Evolutionary conservation across 2,888 invertebrate genomes (phyloP).

Genomic region (Gandaritis pyraliata): DNA sequence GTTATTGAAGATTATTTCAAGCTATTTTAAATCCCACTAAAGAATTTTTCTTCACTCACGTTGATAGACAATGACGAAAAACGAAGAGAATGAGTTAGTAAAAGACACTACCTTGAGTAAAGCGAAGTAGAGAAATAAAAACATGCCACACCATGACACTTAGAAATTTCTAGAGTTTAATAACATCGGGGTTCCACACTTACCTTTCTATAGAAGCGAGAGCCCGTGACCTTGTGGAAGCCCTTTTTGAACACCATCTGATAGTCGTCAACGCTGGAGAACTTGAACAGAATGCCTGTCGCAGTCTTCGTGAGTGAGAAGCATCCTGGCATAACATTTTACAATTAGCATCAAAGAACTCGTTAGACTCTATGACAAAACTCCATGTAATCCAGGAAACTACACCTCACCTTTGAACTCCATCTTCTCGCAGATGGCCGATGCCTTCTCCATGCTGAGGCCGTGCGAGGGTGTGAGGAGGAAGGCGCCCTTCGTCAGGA

Average conservation of each 20-base stretch:
- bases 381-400: neutral
- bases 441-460: constrained; percentile 93
- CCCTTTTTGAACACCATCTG: constrained; percentile 94
- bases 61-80: neutral
- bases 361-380: neutral
- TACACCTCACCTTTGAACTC: constrained; percentile 85
- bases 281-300: constrained; percentile 94
- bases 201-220: constrained; percentile 94
- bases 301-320: constrained; percentile 95
- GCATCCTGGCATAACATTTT: constrained; percentile 81
- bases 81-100: neutral
- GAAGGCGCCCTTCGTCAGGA: constrained; percentile 92
- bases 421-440: constrained; percentile 94
- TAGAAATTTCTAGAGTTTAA: neutral
- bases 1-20: neutral
- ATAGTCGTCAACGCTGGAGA: constrained; percentile 94
- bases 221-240: constrained; percentile 94
- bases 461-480: constrained; percentile 94
- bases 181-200: constrained; percentile 27
- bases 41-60: neutral
- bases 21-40: neutral
- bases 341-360: neutral
- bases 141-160: neutral
- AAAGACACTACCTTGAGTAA: neutral
- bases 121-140: neutral